Base-by-base conservation (phyloP, 2,797 vertebrate genomes). In the Typhlichthys subterraneus region DNA sequence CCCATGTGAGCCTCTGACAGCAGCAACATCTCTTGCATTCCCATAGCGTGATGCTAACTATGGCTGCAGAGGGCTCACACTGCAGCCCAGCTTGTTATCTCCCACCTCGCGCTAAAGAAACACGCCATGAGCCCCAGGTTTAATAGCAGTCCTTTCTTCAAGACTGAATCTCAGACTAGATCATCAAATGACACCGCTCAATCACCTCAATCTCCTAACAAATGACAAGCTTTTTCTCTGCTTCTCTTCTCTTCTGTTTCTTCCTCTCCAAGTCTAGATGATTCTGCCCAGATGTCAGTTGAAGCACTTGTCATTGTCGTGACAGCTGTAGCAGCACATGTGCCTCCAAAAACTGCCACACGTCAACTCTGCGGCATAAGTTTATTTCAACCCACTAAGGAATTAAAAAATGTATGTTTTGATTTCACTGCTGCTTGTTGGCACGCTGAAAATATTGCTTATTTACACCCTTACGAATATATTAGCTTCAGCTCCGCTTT, bases 1-100 rank as follows among this genome's bases (percentile, higher is more conserved):
- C 85, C 87, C 86, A 85, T 88, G 85, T 85, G 88, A 89, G 89
- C 87, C 87, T 85, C 77, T 88, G 87, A 89, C 89, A 83, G 82
- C 82, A 85, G 82, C 80, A 83, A 85, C 87, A 84, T 88, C 88
- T 91, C 87, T 72, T 85, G 85, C 87, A 85, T 88, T 88, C 82
- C 87, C 87, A 91, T 84, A 73, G 86, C 85, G 89, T 84, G 84
- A 82, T 88, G 85, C 79, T 84, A 87, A 86, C 85, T 73, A 70
- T 55, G 73, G 81, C 83, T 80, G 81, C 73, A 79, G 75, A 81
- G 70, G 74, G 74, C 84, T 80, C 78, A 72, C 73, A 73, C 77
- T 62, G 49, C 81, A 77, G 79, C 70, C 67, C 49, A 69, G 62
- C 82, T 79, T 84, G 85, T 89, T 88, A 86, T 87, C 80, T 78